These are phyloP conservation scores for Phataginus tetradactyla DNA, from an alignment of 2,797 vertebrate genomes.

Conservation along the genomic window DNA sequence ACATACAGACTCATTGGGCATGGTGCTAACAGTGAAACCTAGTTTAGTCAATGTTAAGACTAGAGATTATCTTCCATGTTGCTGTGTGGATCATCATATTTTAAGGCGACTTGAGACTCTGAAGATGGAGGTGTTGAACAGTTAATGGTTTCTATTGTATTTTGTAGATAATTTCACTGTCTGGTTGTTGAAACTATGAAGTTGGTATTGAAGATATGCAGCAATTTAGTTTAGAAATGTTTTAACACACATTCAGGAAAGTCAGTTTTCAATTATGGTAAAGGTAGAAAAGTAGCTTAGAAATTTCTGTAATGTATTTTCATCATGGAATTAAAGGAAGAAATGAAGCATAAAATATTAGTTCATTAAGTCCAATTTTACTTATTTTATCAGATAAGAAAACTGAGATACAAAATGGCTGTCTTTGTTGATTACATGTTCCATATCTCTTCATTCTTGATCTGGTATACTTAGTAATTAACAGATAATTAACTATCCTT, in stretches of 20 bases:
- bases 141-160: not conserved
- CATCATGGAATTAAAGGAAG: not conserved
- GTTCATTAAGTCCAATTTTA: not conserved
- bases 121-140: constrained; percentile 33
- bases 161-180: constrained; percentile 20
- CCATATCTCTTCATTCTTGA: not conserved
- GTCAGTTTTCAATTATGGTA: constrained; percentile 22
- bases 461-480: not conserved
- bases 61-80: not conserved
- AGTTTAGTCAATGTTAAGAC: not conserved
- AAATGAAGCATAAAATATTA: constrained; percentile 1
- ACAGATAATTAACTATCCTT: not conserved
- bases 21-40: not conserved
- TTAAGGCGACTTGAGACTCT: not conserved
- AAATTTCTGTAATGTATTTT: constrained; percentile 36
- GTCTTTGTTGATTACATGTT: not conserved
- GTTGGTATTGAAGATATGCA: not conserved
- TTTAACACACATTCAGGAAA: not conserved
- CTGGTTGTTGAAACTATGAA: not conserved
- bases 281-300: constrained; percentile 7
- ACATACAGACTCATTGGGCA: not conserved
- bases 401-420: not conserved
- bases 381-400: not conserved
- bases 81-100: not conserved
- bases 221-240: not conserved